Conservation (phyloP, 64 coral and sea anemone species). For the Montipora efflorescens region DNA sequence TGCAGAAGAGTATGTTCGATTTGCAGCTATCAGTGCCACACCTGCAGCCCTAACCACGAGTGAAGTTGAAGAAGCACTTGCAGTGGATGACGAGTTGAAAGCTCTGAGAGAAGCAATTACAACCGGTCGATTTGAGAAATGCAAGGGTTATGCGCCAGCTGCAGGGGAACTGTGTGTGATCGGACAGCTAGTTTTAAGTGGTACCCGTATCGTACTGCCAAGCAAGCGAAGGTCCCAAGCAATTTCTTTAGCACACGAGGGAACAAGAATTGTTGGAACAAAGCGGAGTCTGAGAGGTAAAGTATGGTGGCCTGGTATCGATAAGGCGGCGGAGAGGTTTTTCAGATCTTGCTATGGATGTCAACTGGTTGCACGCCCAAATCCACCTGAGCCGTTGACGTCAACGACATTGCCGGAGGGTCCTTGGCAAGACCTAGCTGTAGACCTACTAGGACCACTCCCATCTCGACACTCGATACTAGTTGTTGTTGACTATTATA, state of each 20-base stretch:
- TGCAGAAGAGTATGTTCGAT: conserved; percentile 44
- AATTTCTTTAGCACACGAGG: too few relatives aligned
- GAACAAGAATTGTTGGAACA: too few relatives aligned
- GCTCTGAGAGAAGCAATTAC: conserved; percentile 2
- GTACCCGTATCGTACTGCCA: conserved; percentile 46
- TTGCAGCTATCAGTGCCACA: conserved; percentile 42
- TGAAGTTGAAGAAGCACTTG: conserved; percentile 43
- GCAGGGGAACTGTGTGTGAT: conserved; percentile 47
- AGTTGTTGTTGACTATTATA: too few relatives aligned
- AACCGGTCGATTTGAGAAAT: not conserved
- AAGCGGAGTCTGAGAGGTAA: too few relatives aligned
- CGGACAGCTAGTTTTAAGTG: conserved; percentile 32
- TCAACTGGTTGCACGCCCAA: conserved; percentile 24
- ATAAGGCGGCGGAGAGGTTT: conserved; percentile 55
- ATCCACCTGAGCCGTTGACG: conserved; percentile 29
- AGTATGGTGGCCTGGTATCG: conserved; percentile 60
- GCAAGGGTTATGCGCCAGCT: not conserved
- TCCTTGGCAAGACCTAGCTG: not conserved
- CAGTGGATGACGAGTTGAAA: conserved; percentile 33
- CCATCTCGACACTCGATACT: conserved; percentile 1
- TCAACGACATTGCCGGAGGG: too few relatives aligned
- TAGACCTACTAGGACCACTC: not conserved
- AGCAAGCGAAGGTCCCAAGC: not conserved
- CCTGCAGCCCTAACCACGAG: conserved; percentile 31
- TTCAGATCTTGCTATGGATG: conserved; percentile 36